Evolutionary conservation across 2,113 vertebrate genomes (phyloP).

Genomic region (Elaphurus davidianus): DNA sequence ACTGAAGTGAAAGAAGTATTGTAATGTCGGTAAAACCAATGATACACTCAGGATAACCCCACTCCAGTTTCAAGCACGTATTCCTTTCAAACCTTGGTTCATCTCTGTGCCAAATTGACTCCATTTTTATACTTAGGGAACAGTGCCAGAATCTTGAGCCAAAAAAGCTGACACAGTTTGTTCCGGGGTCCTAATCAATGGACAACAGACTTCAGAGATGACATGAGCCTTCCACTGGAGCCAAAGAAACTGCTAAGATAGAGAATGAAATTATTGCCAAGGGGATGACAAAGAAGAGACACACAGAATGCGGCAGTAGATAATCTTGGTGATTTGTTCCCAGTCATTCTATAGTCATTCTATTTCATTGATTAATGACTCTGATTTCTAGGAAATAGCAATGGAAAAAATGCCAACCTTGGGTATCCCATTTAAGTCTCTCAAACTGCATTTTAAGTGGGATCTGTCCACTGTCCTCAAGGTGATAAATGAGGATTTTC

Average conservation of each 20-base stretch:
- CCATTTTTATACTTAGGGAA: background rate
- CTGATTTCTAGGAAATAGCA: background rate
- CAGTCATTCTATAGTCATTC: background rate
- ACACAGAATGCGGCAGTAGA: background rate
- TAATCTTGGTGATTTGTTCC: background rate
- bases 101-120: background rate
- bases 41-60: background rate
- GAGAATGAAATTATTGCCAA: background rate
- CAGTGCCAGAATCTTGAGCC: background rate
- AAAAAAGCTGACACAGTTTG: background rate
- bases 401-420: background rate
- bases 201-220: background rate
- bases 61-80: background rate
- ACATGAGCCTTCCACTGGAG: background rate
- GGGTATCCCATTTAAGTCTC: background rate
- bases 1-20: background rate
- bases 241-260: background rate
- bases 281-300: background rate
- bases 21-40: background rate
- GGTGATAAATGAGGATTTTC: background rate
- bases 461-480: background rate
- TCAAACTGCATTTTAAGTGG: background rate
- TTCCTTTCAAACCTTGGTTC: background rate
- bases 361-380: background rate
- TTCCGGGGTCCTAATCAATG: background rate